A percentile compares a stretch with the other conserved stretches of the same genome.
Evolutionary conservation across 2,888 invertebrate species (phyloP).

Genomic region (Drosophila ezoana): DNA sequence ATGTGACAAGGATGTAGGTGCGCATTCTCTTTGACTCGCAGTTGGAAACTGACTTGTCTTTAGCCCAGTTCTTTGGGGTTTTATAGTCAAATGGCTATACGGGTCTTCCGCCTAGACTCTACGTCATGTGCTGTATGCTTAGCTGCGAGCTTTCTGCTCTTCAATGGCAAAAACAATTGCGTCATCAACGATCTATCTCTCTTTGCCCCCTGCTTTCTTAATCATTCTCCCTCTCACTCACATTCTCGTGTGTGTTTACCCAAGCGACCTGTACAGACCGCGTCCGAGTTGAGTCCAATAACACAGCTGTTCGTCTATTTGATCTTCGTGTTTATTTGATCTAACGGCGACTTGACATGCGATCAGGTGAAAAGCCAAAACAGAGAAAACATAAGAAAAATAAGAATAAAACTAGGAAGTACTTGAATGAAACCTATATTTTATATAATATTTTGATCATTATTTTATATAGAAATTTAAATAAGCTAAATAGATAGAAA

Average conservation of each 20-base stretch:
- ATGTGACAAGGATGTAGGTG: slow-evolving; percentile 32
- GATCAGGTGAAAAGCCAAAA: neutral
- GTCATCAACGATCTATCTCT: slow-evolving; percentile 1
- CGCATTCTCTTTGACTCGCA: slow-evolving; percentile 46
- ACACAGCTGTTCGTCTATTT: slow-evolving; percentile 7
- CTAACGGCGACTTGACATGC: neutral
- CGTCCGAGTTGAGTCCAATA: neutral
- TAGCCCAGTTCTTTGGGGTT: neutral
- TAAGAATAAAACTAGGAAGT: neutral
- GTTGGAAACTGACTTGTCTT: slow-evolving; percentile 25
- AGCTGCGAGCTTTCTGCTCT: slow-evolving; percentile 18
- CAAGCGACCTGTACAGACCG: neutral
- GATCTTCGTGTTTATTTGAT: slow-evolving; percentile 4
- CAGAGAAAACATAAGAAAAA: neutral
- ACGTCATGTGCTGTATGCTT: slow-evolving; percentile 33
- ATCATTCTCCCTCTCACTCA: neutral
- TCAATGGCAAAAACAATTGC: neutral
- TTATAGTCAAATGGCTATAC: slow-evolving; percentile 9
- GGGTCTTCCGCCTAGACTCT: neutral
- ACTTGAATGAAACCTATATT: too few species aligned
- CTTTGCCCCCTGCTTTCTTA: neutral
- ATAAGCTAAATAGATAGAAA: too few species aligned
- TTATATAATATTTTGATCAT: too few species aligned
- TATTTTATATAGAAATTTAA: neutral
- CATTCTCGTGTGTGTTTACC: too few species aligned